Conservation (phyloP, 2,888 invertebrate species). For the Cordylochernes scorpioides region DNA sequence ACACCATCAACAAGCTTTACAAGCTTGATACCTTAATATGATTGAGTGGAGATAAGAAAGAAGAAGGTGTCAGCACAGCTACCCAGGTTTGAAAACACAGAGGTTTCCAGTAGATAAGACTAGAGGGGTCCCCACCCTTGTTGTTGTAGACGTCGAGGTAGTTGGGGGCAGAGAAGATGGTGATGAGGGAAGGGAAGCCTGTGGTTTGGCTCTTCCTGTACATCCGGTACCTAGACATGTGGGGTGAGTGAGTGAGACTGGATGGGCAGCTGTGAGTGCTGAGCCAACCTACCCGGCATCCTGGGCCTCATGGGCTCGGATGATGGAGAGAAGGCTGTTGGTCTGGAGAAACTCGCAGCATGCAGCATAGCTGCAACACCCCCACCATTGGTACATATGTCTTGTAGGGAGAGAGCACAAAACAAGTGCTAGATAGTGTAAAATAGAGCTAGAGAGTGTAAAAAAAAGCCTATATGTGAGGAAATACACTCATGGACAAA, state of each 20-base stretch:
- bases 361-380: conserved; percentile 50
- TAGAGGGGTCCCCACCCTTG: conserved; percentile 29
- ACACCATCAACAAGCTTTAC: too few species aligned
- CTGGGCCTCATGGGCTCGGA: conserved; percentile 98
- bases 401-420: too few species aligned
- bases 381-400: too few species aligned
- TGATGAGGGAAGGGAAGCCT: conserved; percentile 96
- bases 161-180: conserved; percentile 98
- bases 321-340: conserved; percentile 96
- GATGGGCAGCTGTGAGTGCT: not conserved
- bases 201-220: conserved; percentile 99
- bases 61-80: too few species aligned
- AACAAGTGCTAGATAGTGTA: too few species aligned
- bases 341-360: conserved; percentile 99
- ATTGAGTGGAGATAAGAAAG: too few species aligned
- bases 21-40: too few species aligned
- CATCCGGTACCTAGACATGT: conserved; percentile 62
- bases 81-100: not conserved
- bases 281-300: conserved; percentile 53
- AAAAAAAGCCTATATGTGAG: too few species aligned
- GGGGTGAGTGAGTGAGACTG: conserved; percentile 1
- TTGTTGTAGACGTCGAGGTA: conserved; percentile 99
- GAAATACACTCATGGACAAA: too few species aligned
- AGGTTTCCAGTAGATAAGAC: not conserved
- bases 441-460: too few species aligned